Base-by-base conservation (phyloP, 2,113 vertebrate genomes). In the Scartelaos histophorus region DNA sequence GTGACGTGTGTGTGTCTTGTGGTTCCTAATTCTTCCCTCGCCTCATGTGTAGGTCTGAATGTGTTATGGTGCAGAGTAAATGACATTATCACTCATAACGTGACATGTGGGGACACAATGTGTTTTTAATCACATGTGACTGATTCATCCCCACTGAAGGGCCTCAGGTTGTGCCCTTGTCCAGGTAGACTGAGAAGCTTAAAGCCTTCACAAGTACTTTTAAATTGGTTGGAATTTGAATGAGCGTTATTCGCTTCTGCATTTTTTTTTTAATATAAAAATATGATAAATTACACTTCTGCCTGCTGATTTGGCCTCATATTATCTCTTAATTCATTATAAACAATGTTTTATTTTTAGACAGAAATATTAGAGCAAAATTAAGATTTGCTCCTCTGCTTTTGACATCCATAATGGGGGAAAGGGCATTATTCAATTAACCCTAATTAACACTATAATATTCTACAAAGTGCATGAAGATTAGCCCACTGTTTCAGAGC, bases 381-480 rank as follows among this genome's bases (percentile, higher is more conserved):
- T 90, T 80, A 85, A 56, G 76, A 88, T 70, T 7, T 56, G 74
- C 80, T 73, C 38, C 67, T 85, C 71, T 73, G 74, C 81, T 75
- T 80, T 85, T 88, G 82, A 89, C 90, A 74, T 89, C 74, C 81
- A 85, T 87, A 88, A 91, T 90, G 75, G 80, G 25, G 46, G 74
- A 79, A 66, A 43, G 80, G 64, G 78, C 90, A 89, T 90, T 86
- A 89, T 87, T 84, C 86, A 91, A 91, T 91, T 90, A 91, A 86
- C 90, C 88, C 89, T 88, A 87, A 91, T 92, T 91, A 91, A 88
- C 81, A 73, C 70, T 79, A 79, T 87, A 83, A 91, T 91, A 90
- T 89, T 88, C 82, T 70, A 77, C 65, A 77, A 90, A 83, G 51
- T 80, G 75, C 80, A 53, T 74, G 76, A 82, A 80, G 79, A 90